A percentile compares a stretch with the other conserved stretches of the same genome.
Evolutionary conservation across 2,888 invertebrate genomes (phyloP).

Genomic region (Drosophila kambysellisi): DNA sequence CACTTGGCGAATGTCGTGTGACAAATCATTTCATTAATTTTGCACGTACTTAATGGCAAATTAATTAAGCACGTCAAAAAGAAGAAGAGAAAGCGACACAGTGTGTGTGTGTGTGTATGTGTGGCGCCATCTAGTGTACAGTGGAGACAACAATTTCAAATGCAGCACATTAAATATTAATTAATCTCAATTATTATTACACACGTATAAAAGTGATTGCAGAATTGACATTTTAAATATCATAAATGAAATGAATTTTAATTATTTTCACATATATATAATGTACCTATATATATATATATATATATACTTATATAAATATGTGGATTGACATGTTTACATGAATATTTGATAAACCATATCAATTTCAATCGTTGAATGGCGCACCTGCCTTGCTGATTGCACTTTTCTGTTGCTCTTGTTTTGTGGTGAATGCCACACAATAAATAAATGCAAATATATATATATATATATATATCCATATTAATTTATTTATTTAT

Average conservation of each 20-base stretch:
- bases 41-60: constrained; percentile 74
- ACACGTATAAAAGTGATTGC: constrained; percentile 5
- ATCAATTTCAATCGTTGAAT: constrained; percentile 66
- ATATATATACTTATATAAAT: not conserved
- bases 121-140: constrained; percentile 46
- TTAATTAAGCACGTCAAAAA: constrained; percentile 61
- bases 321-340: constrained; percentile 71
- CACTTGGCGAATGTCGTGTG: constrained; percentile 51
- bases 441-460: constrained; percentile 33
- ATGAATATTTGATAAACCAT: constrained; percentile 76
- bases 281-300: not conserved
- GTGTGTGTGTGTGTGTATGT: not conserved
- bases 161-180: constrained; percentile 74
- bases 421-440: constrained; percentile 45
- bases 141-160: constrained; percentile 9
- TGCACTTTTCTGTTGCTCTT: constrained; percentile 6
- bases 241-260: constrained; percentile 79
- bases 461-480: no score
- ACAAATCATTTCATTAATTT: constrained; percentile 79
- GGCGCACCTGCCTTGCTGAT: constrained; percentile 5
- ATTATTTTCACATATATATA: constrained; percentile 67
- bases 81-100: not conserved
- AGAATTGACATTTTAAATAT: constrained; percentile 64
- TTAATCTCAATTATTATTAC: constrained; percentile 71
- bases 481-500: constrained; percentile 55